Conservation (phyloP, 92 coral and sea anemone genomes). For the Zoanthus sansibaricus region DNA sequence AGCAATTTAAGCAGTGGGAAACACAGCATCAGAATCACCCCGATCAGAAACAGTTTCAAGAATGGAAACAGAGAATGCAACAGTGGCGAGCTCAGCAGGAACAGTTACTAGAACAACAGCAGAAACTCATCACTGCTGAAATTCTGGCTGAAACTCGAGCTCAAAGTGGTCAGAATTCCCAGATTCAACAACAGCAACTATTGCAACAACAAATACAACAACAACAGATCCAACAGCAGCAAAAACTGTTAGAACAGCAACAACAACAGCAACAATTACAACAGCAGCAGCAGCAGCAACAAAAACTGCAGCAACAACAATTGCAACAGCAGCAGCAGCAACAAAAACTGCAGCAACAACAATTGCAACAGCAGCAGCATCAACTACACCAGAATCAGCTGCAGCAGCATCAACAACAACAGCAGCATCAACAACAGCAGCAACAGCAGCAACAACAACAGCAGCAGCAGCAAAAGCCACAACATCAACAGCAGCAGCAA, state of each 20-base stretch:
- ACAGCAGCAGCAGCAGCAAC: constrained; percentile 62
- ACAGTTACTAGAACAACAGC: constrained; percentile 57
- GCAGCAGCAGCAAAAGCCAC: constrained; percentile 21
- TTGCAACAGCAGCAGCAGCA: constrained; percentile 46
- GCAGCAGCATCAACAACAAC: neutral
- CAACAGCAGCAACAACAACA: constrained; percentile 64
- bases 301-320: constrained; percentile 23
- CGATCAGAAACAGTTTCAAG: constrained; percentile 92
- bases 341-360: constrained; percentile 49
- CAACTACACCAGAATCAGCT: neutral
- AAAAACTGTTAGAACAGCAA: constrained; percentile 27
- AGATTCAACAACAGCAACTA: constrained; percentile 20
- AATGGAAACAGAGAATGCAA: constrained; percentile 88
- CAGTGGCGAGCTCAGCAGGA: constrained; percentile 82
- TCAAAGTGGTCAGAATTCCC: constrained; percentile 10
- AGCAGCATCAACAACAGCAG: neutral
- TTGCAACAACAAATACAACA: constrained; percentile 47
- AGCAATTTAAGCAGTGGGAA: constrained; percentile 92
- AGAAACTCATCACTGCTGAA: constrained; percentile 16
- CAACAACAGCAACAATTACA: constrained; percentile 48
- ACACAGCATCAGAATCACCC: constrained; percentile 94
- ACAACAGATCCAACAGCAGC: constrained; percentile 46
- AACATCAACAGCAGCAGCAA: constrained; percentile 40
- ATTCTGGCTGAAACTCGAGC: constrained; percentile 21
- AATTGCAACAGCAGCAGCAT: neutral